A percentile compares a stretch with the other conserved stretches of the same genome.
Conservation (phyloP, 2,113 vertebrate species). For the Chloebia gouldiae region DNA sequence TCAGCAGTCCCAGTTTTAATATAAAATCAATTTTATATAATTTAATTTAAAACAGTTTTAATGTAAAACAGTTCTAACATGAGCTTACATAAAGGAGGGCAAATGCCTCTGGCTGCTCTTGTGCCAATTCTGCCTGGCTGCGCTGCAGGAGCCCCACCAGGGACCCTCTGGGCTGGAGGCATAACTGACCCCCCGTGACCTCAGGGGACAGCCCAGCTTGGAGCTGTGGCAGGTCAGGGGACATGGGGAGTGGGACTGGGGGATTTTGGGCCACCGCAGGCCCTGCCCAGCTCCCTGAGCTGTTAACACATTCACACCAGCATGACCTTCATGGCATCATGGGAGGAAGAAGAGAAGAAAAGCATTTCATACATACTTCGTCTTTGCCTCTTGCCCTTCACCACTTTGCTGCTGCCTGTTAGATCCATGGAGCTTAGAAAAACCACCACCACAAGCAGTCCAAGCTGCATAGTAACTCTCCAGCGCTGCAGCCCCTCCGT, state of each 20-base stretch:
- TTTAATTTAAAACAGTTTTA: constrained; percentile 14
- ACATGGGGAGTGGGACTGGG: not conserved
- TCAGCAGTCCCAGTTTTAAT: not conserved
- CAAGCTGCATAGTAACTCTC: constrained; percentile 96
- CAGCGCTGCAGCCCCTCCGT: constrained; percentile 78
- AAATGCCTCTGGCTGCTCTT: not conserved
- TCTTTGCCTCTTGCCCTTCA: constrained; percentile 89
- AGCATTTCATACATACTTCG: constrained; percentile 84
- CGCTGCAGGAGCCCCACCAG: not conserved
- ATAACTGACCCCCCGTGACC: not conserved
- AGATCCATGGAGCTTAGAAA: constrained; percentile 92
- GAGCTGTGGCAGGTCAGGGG: not conserved
- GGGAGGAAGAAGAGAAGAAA: constrained; percentile 12
- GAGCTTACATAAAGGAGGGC: not conserved
- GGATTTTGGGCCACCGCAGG: not conserved
- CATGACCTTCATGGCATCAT: accelerated
- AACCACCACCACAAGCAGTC: constrained; percentile 89
- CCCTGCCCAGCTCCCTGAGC: not conserved
- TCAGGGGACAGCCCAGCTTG: not conserved
- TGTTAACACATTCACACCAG: not conserved
- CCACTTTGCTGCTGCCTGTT: constrained; percentile 79
- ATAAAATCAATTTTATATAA: constrained; percentile 32
- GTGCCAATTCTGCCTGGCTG: not conserved
- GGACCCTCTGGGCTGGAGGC: not conserved
- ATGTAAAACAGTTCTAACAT: constrained; percentile 18